phyloP scores from a whole-genome alignment of 1,140 invertebrate genomes.

The Hestina assimilis region DNA sequence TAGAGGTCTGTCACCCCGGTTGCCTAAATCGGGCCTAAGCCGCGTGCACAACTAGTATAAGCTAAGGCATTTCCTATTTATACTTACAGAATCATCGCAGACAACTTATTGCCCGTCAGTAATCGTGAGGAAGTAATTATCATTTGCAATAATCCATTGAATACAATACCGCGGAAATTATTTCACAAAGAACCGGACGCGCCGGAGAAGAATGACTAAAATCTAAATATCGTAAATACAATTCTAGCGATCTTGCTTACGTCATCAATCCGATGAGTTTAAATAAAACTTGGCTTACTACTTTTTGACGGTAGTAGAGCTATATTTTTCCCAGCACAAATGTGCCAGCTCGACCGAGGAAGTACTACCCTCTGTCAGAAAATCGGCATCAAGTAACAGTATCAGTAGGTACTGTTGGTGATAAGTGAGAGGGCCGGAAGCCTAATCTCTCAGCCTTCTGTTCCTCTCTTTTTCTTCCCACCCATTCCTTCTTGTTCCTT shows the following conservation, averaged over 20 bases:
- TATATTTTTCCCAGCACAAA: too few species aligned
- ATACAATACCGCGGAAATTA: not conserved
- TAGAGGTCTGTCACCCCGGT: too few species aligned
- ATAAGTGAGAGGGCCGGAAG: too few species aligned
- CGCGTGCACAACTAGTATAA: too few species aligned
- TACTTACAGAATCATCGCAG: not conserved
- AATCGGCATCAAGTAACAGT: too few species aligned
- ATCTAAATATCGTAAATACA: not conserved
- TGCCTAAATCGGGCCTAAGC: too few species aligned
- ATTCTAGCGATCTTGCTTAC: not conserved
- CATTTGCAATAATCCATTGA: not conserved
- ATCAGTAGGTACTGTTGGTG: too few species aligned
- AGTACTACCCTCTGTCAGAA: too few species aligned
- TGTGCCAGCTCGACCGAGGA: too few species aligned
- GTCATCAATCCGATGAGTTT: not conserved
- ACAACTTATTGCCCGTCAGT: not conserved
- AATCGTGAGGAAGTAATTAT: slow-evolving; percentile 1
- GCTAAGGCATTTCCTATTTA: not conserved
- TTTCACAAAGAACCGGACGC: not conserved
- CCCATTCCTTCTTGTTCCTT: too few species aligned
- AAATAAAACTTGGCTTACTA: not conserved
- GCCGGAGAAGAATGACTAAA: not conserved
- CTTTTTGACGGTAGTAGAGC: not conserved
- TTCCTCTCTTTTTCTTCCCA: too few species aligned
- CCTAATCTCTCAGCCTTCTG: too few species aligned